Evolutionary conservation across 2,888 invertebrate genomes (phyloP), one percentile per base, ranked within the genome.

Genomic region (Polyommatus iphigenia): DNA sequence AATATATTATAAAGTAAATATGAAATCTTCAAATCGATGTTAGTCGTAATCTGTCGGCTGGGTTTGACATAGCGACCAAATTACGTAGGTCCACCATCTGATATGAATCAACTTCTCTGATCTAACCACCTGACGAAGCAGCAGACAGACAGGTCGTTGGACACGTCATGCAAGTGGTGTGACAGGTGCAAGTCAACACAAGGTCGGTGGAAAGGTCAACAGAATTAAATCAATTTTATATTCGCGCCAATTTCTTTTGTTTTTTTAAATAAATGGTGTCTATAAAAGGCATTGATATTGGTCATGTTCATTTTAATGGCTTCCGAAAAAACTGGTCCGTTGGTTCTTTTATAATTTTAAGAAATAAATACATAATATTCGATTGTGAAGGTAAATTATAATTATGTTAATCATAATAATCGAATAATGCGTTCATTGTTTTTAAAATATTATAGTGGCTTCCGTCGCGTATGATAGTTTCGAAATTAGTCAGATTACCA

Each of bases 121-220:
- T n/a, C 20, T 2, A 62, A 62, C 62, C 62, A 62, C 62, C 62
- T 62, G 62, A 62, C 59, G n/a, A 13, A 62, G 62, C 29, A 67
- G 67, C 67, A 67, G 67, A 67, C 67, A 67, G 67, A 32, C 67
- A 67, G 67, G 54, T 54, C 18, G 54, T 54, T 54, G 54, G 29
- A 67, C 29, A 50, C 73, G 73, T 73, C 73, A 46, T 24, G 5
- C 41, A 72, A 73, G 75, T 46, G 13, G 73, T 46, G 75, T 50
- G 75, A 29, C 75, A 50, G 54, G 75, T 75, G 75, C 24, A 41
- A 46, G 36, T 73, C 72, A 73, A 50, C 50, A 54, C 75, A 50
- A 75, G 75, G 54, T 75, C 54, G 75, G 7, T 6, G 50, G 75
- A 75, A 54, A 75, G 75, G 75, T 50, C 75, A 75, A 54, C 54